Conservation (phyloP, 2,888 invertebrate genomes). For the Theristus sp. region DNA sequence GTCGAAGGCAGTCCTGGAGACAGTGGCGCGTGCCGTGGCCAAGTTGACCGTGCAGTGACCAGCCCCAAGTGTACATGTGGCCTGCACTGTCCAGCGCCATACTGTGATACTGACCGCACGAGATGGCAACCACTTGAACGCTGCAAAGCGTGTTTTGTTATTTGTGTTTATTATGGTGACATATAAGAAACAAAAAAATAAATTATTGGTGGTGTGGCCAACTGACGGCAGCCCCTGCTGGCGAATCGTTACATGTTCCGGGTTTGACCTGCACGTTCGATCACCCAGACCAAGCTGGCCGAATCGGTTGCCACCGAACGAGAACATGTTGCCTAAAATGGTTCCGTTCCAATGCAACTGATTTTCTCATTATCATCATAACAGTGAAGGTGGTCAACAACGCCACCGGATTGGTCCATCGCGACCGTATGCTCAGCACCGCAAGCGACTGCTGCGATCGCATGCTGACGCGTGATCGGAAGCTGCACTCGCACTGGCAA, state of each 20-base stretch:
- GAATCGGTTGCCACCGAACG: background rate
- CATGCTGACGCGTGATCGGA: background rate
- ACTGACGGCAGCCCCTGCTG: too few relatives aligned
- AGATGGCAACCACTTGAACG: background rate
- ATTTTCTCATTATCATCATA: too few relatives aligned
- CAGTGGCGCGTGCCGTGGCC: slow-evolving; percentile 48
- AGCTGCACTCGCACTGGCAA: background rate
- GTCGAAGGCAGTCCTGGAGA: background rate
- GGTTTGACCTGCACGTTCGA: background rate
- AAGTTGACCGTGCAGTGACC: slow-evolving; percentile 71
- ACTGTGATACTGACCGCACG: background rate
- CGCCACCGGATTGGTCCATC: slow-evolving; percentile 42
- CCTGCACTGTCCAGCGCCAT: background rate
- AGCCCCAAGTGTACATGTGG: background rate
- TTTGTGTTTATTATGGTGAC: too few relatives aligned
- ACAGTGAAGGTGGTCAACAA: too few relatives aligned
- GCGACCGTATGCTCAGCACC: slow-evolving; percentile 62
- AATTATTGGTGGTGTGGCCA: too few relatives aligned
- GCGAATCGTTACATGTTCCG: too few relatives aligned
- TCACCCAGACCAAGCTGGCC: background rate
- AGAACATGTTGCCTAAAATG: too few relatives aligned
- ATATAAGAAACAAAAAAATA: too few relatives aligned
- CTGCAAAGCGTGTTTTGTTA: background rate
- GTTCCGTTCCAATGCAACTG: too few relatives aligned
- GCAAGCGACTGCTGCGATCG: slow-evolving; percentile 31